A percentile compares a stretch with the other conserved stretches of the same genome.
These are phyloP conservation scores for Aphyosemion australe DNA, from an alignment of 2,113 vertebrate genomes.

Conservation along the genomic window DNA sequence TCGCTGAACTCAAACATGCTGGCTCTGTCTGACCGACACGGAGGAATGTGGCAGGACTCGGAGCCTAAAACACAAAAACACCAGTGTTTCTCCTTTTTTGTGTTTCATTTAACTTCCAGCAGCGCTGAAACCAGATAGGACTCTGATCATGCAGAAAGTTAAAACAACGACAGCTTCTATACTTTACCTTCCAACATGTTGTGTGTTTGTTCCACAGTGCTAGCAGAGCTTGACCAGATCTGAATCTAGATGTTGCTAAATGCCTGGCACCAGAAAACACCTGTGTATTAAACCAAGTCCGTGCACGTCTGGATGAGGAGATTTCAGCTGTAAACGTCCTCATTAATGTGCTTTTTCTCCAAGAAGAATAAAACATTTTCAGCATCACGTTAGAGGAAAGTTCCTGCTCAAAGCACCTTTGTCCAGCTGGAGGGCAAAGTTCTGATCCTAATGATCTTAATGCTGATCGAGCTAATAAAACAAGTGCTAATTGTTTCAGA, in stretches of 20 bases:
- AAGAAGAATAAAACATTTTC: neutral
- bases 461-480: constrained; percentile 17
- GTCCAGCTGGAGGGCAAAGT: constrained; percentile 12
- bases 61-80: constrained; percentile 39
- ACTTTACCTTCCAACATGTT: too few species aligned
- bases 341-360: neutral
- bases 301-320: neutral
- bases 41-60: constrained; percentile 28
- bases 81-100: neutral
- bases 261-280: neutral
- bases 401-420: neutral
- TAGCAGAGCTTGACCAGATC: constrained; percentile 11
- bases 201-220: too few species aligned
- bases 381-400: neutral
- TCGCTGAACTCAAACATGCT: constrained; percentile 73
- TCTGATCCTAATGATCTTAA: constrained; percentile 12
- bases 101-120: neutral
- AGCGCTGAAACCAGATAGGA: too few species aligned
- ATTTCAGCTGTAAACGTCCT: neutral
- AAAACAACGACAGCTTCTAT: too few species aligned
- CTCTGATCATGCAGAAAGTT: too few species aligned
- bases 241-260: neutral
- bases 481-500: constrained; percentile 15
- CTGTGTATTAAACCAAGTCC: constrained; percentile 1
- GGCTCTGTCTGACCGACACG: constrained; percentile 53